Conservation (phyloP, 2,888 invertebrate species). For the Dilophus febrilis region DNA sequence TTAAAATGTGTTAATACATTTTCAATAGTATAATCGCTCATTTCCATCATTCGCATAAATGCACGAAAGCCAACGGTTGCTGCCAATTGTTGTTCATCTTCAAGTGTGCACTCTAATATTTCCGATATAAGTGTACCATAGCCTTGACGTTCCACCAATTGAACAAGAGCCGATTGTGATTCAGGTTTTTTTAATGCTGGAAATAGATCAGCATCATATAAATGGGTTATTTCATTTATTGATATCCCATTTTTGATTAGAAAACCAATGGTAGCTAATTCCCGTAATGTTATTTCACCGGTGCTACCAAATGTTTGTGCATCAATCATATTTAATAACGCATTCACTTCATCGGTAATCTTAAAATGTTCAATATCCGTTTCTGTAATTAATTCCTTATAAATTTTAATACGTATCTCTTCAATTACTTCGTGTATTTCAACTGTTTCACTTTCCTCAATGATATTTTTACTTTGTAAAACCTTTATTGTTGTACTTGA, state of each 20-base stretch:
- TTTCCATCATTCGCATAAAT: conserved; percentile 70
- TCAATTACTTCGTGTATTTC: conserved; percentile 34
- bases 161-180: conserved; percentile 69
- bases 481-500: neutral
- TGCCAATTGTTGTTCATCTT: conserved; percentile 53
- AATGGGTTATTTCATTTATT: conserved; percentile 55
- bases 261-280: conserved; percentile 67
- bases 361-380: conserved; percentile 40
- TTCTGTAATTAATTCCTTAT: conserved; percentile 26
- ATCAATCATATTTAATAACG: conserved; percentile 53
- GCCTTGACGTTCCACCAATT: conserved; percentile 68
- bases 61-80: conserved; percentile 72
- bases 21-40: conserved; percentile 63
- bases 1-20: conserved; percentile 68
- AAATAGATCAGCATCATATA: conserved; percentile 64
- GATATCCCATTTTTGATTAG: conserved; percentile 58
- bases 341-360: conserved; percentile 54
- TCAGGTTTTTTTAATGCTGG: conserved; percentile 63
- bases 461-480: conserved; percentile 15
- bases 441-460: conserved; percentile 17
- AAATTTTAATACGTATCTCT: conserved; percentile 26
- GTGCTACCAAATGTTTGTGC: conserved; percentile 67
- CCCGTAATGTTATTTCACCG: conserved; percentile 59
- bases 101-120: conserved; percentile 61
- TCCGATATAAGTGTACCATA: conserved; percentile 65